Evolutionary conservation across 1,140 invertebrate species (phyloP).

Genomic region (Magallana angulata): DNA sequence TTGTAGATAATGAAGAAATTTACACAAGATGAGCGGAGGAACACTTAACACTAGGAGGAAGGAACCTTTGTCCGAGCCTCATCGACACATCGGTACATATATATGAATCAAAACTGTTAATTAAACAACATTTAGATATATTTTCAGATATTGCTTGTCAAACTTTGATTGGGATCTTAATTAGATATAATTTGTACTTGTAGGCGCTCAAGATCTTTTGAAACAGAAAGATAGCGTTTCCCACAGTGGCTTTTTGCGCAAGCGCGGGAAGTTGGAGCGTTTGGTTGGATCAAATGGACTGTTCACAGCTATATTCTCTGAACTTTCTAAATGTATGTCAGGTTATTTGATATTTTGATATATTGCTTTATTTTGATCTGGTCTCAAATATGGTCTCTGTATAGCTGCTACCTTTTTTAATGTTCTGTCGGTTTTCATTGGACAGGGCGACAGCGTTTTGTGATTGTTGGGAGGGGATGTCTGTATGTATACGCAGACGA

Average conservation of each 20-base stretch:
- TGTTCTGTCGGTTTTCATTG: too few relatives aligned
- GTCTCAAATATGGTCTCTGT: too few relatives aligned
- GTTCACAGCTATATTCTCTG: constrained; percentile 26
- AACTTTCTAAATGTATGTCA: constrained; percentile 37
- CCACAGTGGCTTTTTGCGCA: constrained; percentile 35
- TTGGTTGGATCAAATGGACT: constrained; percentile 22
- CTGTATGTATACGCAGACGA: neutral
- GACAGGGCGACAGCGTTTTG: neutral
- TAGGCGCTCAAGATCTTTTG: constrained; percentile 8
- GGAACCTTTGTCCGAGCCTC: neutral
- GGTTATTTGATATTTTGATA: neutral
- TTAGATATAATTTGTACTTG: too few relatives aligned
- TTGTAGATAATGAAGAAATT: constrained; percentile 12
- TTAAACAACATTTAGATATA: too few relatives aligned
- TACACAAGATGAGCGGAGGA: constrained; percentile 2
- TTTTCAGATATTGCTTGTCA: too few relatives aligned
- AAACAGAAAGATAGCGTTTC: constrained; percentile 12
- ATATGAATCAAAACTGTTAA: too few relatives aligned
- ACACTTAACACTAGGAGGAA: neutral
- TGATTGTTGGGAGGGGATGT: neutral
- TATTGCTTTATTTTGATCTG: neutral
- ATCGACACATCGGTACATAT: neutral
- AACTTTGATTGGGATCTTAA: too few relatives aligned
- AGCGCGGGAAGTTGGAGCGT: constrained; percentile 24
- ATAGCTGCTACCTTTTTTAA: too few relatives aligned